Base-by-base conservation (phyloP, 2,797 vertebrate genomes). In the Enteromius mattozi region DNA sequence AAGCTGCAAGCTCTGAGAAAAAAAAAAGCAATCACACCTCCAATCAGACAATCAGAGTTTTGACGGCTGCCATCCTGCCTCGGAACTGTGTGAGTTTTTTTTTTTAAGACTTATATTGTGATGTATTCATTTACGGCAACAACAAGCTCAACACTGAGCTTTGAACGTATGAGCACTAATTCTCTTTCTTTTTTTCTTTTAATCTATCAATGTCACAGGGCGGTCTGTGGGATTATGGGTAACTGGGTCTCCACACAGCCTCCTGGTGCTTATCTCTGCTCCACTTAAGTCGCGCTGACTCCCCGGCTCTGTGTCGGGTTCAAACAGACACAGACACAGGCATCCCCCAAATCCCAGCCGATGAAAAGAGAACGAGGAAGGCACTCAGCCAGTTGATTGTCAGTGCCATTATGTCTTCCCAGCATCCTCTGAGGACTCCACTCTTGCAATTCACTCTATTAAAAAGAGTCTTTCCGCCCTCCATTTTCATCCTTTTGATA, bases 331-430 rank as follows among this genome's bases (percentile, higher is more conserved):
- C 89, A 85, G 89, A 89, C 65, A 72, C 61, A 45, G 84, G 83
- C 89, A 89, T 82, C 81, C 85, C 80, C 76, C 85, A 91, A 91
- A 85, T 88, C 88, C 92, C 92, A 89, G 87, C 86, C 47, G 27
- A 63, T 66, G 81, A 86, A 85, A 86, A 86, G 72, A 78, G 49
- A n/a, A 89, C 89, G 88, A 90, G 90, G 90, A 80, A 75, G 90
- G 89, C 90, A 86, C 90, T 93, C 92, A 87, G 91, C 89, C 87
- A 87, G 88, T 90, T 93, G 93, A 95, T 92, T 93, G 92, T 93
- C 92, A 93, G 91, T 83, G 85, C 91, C 90, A 93, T 94, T 94
- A 92, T 93, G 90, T 85, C 86, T 87, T 83, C 86, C 83, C 71
- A 88, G 84, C 89, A 90, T 89, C 90, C 88, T 84, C 89, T 35